Conservation (phyloP, 2,888 invertebrate genomes). For the Eucera pruinosa region DNA sequence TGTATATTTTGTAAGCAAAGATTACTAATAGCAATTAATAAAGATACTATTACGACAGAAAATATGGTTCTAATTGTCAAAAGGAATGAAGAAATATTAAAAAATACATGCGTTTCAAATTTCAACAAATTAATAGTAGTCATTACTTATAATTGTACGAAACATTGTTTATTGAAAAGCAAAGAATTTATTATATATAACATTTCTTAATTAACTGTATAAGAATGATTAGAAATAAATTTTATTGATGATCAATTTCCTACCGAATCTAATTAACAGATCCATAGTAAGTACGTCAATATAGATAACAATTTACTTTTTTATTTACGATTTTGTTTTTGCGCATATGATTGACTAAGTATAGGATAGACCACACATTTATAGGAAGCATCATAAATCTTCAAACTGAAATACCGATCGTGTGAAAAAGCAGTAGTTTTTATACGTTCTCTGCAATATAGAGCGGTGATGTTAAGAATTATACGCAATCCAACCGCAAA, state of each 20-base stretch:
- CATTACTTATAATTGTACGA: conserved; percentile 12
- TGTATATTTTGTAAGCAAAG: conserved; percentile 81
- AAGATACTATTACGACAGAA: conserved; percentile 65
- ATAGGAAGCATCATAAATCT: too few species aligned
- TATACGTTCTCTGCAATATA: too few species aligned
- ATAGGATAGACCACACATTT: too few species aligned
- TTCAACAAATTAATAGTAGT: background rate
- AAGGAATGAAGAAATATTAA: background rate
- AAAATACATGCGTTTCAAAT: conserved; percentile 4
- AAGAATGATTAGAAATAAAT: conserved; percentile 18
- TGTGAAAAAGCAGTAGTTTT: too few species aligned
- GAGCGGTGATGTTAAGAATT: too few species aligned
- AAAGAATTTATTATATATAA: conserved; percentile 22
- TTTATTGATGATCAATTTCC: conserved; percentile 1
- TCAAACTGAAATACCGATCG: too few species aligned
- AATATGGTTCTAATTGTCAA: conserved; percentile 30
- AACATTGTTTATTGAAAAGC: conserved; percentile 6
- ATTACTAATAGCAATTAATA: conserved; percentile 78
- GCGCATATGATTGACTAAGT: too few species aligned
- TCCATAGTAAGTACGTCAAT: background rate
- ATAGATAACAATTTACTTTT: background rate
- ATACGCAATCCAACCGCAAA: too few species aligned
- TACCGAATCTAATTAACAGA: conserved; percentile 6
- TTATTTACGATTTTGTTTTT: conserved; percentile 10
- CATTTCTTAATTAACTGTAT: conserved; percentile 16